Evolutionary conservation across 2,888 invertebrate genomes (phyloP), one percentile per base, ranked within the genome.

Genomic region (Nysson spinosus): DNA sequence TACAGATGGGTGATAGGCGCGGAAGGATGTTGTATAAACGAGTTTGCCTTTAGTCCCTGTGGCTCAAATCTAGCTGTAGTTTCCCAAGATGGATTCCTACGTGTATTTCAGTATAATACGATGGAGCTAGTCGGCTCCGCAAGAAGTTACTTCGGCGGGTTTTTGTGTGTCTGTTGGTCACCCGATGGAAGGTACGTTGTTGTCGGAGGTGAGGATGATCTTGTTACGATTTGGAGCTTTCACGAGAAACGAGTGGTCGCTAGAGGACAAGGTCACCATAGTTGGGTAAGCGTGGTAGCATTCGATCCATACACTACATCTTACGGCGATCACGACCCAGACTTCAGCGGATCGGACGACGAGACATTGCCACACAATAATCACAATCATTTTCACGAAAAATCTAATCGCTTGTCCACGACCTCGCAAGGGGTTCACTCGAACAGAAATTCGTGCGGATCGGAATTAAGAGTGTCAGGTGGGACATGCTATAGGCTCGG

Each of bases 201-300:
- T 0, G 96, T 97, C 0, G 99, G 99, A 0, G 99, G 99, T 3
- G 99, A 99, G 88, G 99, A 99, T 89, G 99, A 99, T 89, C 90
- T 99, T 61, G 96, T 99, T 46, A 99, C 99, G 0, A 95, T 99
- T 28, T 99, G 98, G 95, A 97, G 96, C 46, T 93, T 98, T 85
- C 91, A 92, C 72, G 98, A 99, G 84, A 92, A 96, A 72, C 90
- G 97, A 43, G 97, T 99, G 4, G 96, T 98, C 4, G 99, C 98
- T n/a, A 90, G 99, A 34, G 99, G 98, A 0, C 97, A 98, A 85
- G 99, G 99, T 0, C 99, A 99, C 88, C 92, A 96, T 76, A 98
- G 98, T 54, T 99, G 99, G 99, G 97, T 99, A 12, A 96, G 96
- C 47, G 96, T 97, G 14, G 98, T 99, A 14, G 95, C 97, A 3